A percentile compares a stretch with the other conserved stretches of the same genome.
Conservation (phyloP, 2,888 invertebrate genomes). For the Scaeva pyrastri region DNA sequence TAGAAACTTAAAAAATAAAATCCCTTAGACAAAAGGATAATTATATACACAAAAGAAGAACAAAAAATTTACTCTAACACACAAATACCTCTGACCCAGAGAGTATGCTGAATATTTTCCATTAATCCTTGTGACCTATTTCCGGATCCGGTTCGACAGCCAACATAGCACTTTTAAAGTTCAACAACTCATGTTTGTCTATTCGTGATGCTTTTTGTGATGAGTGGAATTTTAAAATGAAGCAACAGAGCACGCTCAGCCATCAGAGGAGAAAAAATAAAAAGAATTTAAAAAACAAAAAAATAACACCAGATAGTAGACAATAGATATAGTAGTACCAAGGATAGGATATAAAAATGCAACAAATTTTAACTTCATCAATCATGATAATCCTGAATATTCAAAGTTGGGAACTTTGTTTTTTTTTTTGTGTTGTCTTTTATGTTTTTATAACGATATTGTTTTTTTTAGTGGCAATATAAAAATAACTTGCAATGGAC, state of each 20-base stretch:
- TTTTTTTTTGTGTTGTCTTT: neutral
- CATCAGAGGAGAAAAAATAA: neutral
- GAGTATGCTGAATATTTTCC: conserved; percentile 58
- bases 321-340: neutral
- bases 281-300: neutral
- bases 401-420: conserved; percentile 49
- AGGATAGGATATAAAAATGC: conserved; percentile 46
- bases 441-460: conserved; percentile 32
- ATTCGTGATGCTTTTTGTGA: neutral
- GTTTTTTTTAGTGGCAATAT: neutral
- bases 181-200: conserved; percentile 64
- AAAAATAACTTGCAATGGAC: neutral
- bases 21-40: neutral
- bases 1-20: neutral
- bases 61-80: neutral
- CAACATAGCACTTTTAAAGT: conserved; percentile 65
- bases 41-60: neutral
- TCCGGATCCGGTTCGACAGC: conserved; percentile 66
- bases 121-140: conserved; percentile 73
- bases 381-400: conserved; percentile 71
- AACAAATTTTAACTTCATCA: conserved; percentile 73
- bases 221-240: conserved; percentile 6
- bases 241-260: conserved; percentile 1
- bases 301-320: neutral
- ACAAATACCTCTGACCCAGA: conserved; percentile 4